A percentile compares a stretch with the other conserved stretches of the same genome.
Evolutionary conservation across 92 coral and sea anemone genomes (phyloP).

Genomic region (Actinostola sp.): DNA sequence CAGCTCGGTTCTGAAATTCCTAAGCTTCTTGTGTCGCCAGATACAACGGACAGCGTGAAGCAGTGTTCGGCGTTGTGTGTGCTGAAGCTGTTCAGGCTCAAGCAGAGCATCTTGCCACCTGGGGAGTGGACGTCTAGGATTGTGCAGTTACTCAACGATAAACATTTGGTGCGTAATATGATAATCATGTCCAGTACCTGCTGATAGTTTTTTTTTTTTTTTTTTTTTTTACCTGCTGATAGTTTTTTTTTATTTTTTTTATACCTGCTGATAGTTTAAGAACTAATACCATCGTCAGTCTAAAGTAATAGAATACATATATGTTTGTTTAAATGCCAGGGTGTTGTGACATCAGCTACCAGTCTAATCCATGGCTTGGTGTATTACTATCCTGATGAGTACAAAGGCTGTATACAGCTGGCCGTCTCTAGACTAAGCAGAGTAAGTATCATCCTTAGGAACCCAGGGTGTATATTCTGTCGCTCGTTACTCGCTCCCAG

Average conservation of each 20-base stretch:
- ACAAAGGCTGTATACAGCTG: constrained; percentile 94
- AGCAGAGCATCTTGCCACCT: constrained; percentile 81
- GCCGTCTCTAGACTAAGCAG: constrained; percentile 97
- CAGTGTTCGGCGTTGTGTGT: constrained; percentile 97
- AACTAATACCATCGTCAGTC: no score
- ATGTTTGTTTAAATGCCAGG: constrained; percentile 42
- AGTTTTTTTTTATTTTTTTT: neutral
- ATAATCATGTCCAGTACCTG: neutral
- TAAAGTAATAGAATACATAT: no score
- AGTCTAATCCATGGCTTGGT: constrained; percentile 94
- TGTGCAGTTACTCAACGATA: constrained; percentile 93
- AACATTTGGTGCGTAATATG: constrained; percentile 76
- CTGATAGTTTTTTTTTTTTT: neutral
- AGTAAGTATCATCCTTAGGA: constrained; percentile 40
- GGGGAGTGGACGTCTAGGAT: constrained; percentile 99
- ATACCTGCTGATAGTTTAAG: no score
- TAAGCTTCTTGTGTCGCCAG: constrained; percentile 93
- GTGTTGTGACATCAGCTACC: constrained; percentile 96
- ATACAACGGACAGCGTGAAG: constrained; percentile 94
- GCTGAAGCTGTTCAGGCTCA: constrained; percentile 83
- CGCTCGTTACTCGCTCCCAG: no score
- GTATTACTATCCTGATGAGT: constrained; percentile 85
- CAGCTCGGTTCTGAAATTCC: constrained; percentile 95
- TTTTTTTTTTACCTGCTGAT: no score
- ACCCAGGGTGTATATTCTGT: neutral